A percentile compares a stretch with the other conserved stretches of the same genome.
phyloP scores from a whole-genome alignment of 2,113 vertebrate genomes.

The Oenanthe melanoleuca region DNA sequence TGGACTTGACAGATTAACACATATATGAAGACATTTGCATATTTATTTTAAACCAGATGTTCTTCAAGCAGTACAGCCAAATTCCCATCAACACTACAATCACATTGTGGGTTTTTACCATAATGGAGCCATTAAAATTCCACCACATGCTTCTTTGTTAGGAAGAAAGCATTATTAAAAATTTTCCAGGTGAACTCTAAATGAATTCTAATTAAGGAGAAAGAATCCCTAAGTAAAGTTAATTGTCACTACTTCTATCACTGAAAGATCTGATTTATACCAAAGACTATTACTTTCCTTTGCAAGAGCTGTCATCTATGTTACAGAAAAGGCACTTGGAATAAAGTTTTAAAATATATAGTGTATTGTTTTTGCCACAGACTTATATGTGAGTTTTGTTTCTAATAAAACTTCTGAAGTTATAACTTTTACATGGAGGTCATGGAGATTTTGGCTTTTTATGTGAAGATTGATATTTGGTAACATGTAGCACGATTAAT shows the following conservation, averaged over 20 bases:
- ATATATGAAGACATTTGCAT: conserved; percentile 64
- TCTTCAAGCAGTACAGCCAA: conserved; percentile 20
- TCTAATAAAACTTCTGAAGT: not conserved
- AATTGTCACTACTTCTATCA: not conserved
- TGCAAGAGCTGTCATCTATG: not conserved
- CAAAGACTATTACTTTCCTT: not conserved
- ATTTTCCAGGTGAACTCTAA: conserved; percentile 48
- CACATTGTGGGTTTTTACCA: conserved; percentile 26
- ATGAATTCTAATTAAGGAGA: conserved; percentile 9
- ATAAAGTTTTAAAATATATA: not conserved
- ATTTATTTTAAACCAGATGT: conserved; percentile 70
- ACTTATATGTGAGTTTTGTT: not conserved
- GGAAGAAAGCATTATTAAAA: conserved; percentile 3
- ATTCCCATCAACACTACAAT: conserved; percentile 40
- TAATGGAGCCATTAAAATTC: conserved; percentile 61
- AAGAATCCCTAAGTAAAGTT: not conserved
- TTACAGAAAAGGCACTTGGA: not conserved
- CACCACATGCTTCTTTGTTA: not conserved
- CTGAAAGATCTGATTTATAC: not conserved
- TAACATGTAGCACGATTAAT: not conserved
- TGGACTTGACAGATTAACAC: conserved; percentile 68
- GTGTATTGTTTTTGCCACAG: not conserved
- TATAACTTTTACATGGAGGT: not conserved
- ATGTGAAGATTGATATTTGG: not conserved
- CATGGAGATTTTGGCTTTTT: not conserved